Evolutionary conservation across 2,113 vertebrate genomes (phyloP), one percentile per base, ranked within the genome.

Genomic region (Muscicapa adusta): DNA sequence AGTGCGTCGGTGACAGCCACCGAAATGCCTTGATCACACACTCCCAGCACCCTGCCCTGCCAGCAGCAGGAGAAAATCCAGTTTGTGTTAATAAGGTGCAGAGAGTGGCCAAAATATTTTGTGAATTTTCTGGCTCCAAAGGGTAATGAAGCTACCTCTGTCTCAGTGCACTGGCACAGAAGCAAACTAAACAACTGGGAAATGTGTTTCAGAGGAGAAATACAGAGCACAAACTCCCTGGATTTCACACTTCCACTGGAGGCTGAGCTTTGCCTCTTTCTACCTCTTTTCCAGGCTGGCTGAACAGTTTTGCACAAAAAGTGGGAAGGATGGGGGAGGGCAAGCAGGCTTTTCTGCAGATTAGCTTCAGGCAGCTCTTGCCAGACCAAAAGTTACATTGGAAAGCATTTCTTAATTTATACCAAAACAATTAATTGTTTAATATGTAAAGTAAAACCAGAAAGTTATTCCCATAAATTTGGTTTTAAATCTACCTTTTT

Each of bases 111-210:
- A 96, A 93, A 90, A 71, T 86, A 84, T 95, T 90, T 96, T 67
- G 36, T 79, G 74, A 91, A 87, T 84, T 90, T 94, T 96, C 90
- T 63, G 4, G 33, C 93, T 93, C 2, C 1, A 77, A 80, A 74
- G 60, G 40, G 51, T 90, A 88, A 85, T 83, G 89, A 94, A 96
- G 82, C 85, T 93, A 83, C 89, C 90, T 94, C 95, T 95, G 91
- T 97, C 93, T 90, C 72, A 61, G 82, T 65, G 53, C 2, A 5
- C 57, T 97, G 96, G 85, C 93, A 74, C 0, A 0, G 42, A 48
- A 78, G 57, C 92, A 96, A 95, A 43, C 36, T 77, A 96, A 97
- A 96, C 82, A 91, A 75, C 56, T 53, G 73, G 76, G 77, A 82
- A 85, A 84, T 1, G 8, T 61, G n/a, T 92, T 95, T 94, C 65